Evolutionary conservation across 2,113 vertebrate species (phyloP).

Genomic region (Cyanoderma ruficeps): DNA sequence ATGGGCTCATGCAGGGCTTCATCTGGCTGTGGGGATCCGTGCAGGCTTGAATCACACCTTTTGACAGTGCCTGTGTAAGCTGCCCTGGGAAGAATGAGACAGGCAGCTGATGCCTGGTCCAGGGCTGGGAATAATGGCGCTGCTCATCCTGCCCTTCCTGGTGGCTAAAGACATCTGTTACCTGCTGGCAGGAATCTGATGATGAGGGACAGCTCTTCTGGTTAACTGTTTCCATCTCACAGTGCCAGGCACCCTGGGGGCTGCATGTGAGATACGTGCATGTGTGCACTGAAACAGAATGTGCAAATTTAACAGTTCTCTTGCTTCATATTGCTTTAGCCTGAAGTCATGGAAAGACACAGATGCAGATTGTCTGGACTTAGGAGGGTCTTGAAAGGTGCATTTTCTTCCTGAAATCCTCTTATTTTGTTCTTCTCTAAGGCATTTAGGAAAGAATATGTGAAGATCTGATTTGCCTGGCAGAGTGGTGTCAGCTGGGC

Average conservation of each 20-base stretch:
- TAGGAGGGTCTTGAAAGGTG: neutral
- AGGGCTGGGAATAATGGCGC: neutral
- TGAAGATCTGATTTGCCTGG: neutral
- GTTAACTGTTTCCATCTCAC: too few relatives aligned
- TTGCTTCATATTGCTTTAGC: neutral
- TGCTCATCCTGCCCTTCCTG: neutral
- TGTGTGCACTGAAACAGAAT: neutral
- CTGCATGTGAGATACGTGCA: neutral
- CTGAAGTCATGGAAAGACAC: neutral
- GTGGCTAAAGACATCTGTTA: neutral
- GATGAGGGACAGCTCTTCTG: neutral
- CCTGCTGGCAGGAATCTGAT: neutral
- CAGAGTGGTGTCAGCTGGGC: accelerated
- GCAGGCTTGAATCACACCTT: neutral
- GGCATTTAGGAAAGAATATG: neutral
- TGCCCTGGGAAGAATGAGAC: neutral
- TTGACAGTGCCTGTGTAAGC: neutral
- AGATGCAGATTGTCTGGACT: neutral
- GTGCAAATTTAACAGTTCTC: neutral
- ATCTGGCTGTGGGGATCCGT: neutral
- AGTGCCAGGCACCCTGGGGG: accelerated
- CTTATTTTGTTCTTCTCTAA: neutral
- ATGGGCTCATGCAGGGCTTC: neutral
- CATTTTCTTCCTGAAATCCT: neutral
- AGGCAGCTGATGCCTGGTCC: neutral